These are phyloP conservation scores for Ovis canadensis DNA, from an alignment of 2,113 vertebrate species.

Conservation along the genomic window DNA sequence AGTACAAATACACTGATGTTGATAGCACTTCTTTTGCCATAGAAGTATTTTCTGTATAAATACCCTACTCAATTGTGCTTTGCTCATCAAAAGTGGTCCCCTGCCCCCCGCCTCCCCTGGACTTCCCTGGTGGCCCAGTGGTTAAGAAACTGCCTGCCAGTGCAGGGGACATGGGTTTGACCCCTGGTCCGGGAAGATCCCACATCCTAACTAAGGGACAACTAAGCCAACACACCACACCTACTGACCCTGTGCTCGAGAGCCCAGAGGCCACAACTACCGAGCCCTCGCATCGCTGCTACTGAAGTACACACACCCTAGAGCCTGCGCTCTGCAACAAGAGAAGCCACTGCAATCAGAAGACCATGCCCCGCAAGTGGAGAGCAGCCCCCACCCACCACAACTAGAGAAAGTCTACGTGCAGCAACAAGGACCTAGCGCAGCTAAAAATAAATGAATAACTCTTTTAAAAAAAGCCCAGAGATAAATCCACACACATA, in stretches of 20 bases:
- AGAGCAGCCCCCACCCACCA: neutral
- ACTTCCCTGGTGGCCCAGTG: neutral
- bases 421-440: neutral
- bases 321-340: neutral
- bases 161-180: neutral
- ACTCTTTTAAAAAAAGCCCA: too few relatives aligned
- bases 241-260: neutral
- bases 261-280: neutral
- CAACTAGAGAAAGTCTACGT: neutral
- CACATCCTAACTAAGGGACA: neutral
- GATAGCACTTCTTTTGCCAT: neutral
- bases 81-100: neutral
- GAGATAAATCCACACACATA: too few relatives aligned
- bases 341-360: neutral
- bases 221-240: neutral
- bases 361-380: neutral
- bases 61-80: neutral
- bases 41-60: neutral
- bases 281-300: neutral
- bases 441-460: neutral
- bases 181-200: fast-evolving
- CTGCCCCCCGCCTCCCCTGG: fast-evolving
- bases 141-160: neutral
- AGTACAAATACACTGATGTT: neutral
- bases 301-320: neutral